Conservation (phyloP, 2,797 vertebrate species). For the Fringilla coelebs region DNA sequence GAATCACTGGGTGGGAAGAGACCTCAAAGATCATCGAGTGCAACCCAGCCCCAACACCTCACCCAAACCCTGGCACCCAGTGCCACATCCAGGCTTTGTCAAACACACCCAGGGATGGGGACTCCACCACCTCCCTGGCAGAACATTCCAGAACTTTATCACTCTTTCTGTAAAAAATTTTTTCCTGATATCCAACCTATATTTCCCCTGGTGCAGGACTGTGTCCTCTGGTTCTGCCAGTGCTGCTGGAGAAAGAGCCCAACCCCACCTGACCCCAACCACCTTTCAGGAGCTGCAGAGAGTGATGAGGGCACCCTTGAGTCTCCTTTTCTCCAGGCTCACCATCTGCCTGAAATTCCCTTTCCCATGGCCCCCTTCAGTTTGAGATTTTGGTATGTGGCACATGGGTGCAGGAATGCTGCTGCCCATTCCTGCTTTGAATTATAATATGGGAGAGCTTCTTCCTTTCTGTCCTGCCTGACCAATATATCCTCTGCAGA, state of each 20-base stretch:
- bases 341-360: neutral
- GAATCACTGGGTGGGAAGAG: neutral
- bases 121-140: neutral
- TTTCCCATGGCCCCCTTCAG: neutral
- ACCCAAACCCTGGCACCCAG: neutral
- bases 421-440: neutral
- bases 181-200: neutral
- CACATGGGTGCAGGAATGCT: neutral
- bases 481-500: neutral
- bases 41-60: neutral
- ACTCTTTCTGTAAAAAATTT: rapidly evolving
- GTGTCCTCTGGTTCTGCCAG: neutral
- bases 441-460: neutral
- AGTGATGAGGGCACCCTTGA: neutral
- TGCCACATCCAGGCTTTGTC: neutral
- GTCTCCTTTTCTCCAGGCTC: neutral
- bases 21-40: neutral
- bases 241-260: neutral
- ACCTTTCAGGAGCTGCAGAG: neutral
- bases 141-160: neutral
- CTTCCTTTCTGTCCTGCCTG: neutral
- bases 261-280: rapidly evolving
- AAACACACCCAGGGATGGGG: neutral
- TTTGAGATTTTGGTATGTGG: neutral
- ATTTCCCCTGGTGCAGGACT: neutral